Evolutionary conservation across 2,113 vertebrate species (phyloP).

Genomic region (Dasyornis broadbenti): DNA sequence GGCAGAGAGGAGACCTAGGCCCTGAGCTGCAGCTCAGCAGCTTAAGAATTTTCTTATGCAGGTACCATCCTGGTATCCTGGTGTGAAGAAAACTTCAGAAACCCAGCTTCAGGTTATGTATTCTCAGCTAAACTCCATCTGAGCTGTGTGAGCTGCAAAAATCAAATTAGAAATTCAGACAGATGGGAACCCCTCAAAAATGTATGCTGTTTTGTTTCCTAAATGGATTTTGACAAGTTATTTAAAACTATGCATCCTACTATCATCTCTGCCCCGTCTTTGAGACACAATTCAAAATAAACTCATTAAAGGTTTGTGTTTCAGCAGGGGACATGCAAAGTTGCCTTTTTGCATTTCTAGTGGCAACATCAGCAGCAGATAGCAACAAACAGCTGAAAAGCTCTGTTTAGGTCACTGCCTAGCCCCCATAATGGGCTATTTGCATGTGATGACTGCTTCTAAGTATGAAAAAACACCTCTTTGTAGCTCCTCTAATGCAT

Average conservation of each 20-base stretch:
- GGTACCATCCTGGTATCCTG: neutral
- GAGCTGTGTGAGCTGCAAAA: neutral
- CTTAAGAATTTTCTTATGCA: neutral
- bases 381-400: neutral
- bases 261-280: neutral
- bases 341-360: neutral
- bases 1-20: neutral
- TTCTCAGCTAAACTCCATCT: neutral
- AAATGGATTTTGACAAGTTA: neutral
- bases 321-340: neutral
- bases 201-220: neutral
- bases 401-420: neutral
- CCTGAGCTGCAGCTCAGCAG: neutral
- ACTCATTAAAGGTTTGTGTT: neutral
- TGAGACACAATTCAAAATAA: neutral
- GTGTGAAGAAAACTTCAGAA: neutral
- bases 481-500: neutral
- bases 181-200: neutral
- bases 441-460: neutral
- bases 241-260: neutral
- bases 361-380: neutral
- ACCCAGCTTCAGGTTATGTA: neutral
- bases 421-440: too few relatives aligned
- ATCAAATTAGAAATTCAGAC: neutral
- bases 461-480: neutral